Base-by-base conservation (phyloP, 2,888 invertebrate species). In the Diarsia mendica region DNA sequence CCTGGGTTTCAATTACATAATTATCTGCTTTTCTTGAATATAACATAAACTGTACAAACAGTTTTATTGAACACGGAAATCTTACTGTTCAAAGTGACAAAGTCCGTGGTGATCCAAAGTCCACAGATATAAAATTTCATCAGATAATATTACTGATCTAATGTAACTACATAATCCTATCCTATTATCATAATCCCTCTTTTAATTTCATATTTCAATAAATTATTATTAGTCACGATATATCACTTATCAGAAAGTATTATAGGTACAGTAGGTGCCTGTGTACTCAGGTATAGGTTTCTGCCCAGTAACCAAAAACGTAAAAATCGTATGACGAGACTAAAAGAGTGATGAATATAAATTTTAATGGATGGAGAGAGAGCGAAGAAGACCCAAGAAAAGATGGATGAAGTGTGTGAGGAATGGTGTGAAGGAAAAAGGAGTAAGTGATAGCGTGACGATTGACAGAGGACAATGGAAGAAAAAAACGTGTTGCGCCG, bases 151-250 rank as follows among this genome's bases (percentile, higher is more conserved):
- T 33, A 10, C 28, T 33, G 4, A 67, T 33, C 5, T 33, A 20
- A 20, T n/a, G 28, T 15, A 20, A 72, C 49, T 44, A 79, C 4
- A 80, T 72, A 79, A 64, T 33, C 15, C 18, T 48, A 69, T 61
- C n/a, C n/a, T n/a, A 39, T 39, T 39, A 39, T 39, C 61, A 0
- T 66, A 66, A 61, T 66, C 53, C 13, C n/a, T 23, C n/a, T 49
- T 55, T 80, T 20, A 65, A 61, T 74, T 80, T 63, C 20, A 46
- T 51, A 46, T 55, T 23, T 46, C 13, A 53, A 39, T 49, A 23
- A 60, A 39, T 33, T 33, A n/a, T 28, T 28, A 44, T 5, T 28
- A 49, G 18, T 48, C 10, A 49, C 55, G 23, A 28, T n/a, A 18
- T n/a, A 49, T 72, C 44, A 72, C 15, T 55, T 55, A 63, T 33